Conservation (phyloP, 1,140 invertebrate species). For the Ostrea edulis region DNA sequence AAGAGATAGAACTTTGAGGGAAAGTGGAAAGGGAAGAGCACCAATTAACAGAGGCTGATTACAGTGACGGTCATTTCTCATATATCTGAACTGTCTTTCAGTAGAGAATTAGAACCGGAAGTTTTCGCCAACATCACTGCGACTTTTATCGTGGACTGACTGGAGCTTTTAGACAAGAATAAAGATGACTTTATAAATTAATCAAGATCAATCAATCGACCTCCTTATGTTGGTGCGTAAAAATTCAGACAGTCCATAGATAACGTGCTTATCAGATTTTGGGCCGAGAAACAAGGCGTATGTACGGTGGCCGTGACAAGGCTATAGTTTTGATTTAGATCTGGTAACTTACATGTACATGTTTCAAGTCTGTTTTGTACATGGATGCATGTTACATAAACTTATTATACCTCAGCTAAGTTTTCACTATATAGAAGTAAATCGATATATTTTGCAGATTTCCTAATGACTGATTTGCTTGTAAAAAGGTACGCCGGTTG, state of each 20-base stretch:
- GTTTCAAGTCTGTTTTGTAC: too few relatives aligned
- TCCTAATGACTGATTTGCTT: too few relatives aligned
- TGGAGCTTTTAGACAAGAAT: constrained; percentile 12
- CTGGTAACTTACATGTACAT: too few relatives aligned
- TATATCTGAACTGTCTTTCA: neutral
- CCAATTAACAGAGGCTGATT: neutral
- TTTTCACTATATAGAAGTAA: too few relatives aligned
- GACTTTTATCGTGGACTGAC: neutral
- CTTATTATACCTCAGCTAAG: too few relatives aligned
- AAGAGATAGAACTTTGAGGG: neutral
- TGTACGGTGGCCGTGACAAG: too few relatives aligned
- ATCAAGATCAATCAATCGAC: constrained; percentile 8
- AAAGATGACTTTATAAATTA: constrained; percentile 7
- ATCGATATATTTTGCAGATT: too few relatives aligned
- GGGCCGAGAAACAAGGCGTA: too few relatives aligned
- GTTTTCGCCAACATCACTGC: neutral
- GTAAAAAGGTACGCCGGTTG: too few relatives aligned
- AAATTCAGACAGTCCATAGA: neutral
- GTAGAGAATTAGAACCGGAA: constrained; percentile 11
- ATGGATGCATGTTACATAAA: too few relatives aligned
- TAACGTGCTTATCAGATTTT: neutral
- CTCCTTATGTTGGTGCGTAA: neutral
- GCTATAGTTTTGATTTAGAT: too few relatives aligned
- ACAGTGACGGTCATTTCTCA: neutral
- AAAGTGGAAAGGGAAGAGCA: constrained; percentile 12